Evolutionary conservation across 2,888 invertebrate species (phyloP).

Genomic region (Chrysolina haemoptera): DNA sequence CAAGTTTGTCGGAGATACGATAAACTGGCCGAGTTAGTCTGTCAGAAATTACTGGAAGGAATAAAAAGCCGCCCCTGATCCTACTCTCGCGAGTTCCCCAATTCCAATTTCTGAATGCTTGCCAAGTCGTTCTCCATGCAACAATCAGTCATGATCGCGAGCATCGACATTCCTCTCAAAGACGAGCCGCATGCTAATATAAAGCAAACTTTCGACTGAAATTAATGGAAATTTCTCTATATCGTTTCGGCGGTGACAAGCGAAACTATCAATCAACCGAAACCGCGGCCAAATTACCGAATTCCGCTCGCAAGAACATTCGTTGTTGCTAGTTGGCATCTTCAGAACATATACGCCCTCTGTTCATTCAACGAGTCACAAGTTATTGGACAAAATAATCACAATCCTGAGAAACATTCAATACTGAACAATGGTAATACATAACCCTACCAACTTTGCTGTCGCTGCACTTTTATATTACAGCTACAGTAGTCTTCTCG

Average conservation of each 20-base stretch:
- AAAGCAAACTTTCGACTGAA: conserved; percentile 55
- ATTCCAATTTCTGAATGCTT: conserved; percentile 5
- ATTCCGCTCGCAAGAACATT: conserved; percentile 10
- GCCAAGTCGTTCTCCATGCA: conserved; percentile 23
- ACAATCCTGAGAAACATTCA: too few relatives aligned
- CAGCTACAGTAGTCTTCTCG: too few relatives aligned
- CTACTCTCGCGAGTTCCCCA: not conserved
- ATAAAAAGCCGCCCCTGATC: not conserved
- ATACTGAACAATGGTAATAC: too few relatives aligned
- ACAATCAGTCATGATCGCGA: conserved; percentile 28
- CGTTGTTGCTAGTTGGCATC: too few relatives aligned
- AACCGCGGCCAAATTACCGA: conserved; percentile 61
- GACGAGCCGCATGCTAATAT: conserved; percentile 36
- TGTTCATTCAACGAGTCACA: too few relatives aligned
- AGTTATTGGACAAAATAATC: too few relatives aligned
- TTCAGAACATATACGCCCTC: too few relatives aligned
- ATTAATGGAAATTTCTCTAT: conserved; percentile 71
- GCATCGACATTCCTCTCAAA: conserved; percentile 17
- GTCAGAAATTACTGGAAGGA: too few relatives aligned
- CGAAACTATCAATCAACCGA: conserved; percentile 69
- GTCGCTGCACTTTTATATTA: too few relatives aligned
- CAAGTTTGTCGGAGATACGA: too few relatives aligned
- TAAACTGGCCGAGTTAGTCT: too few relatives aligned
- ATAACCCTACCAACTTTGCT: too few relatives aligned
- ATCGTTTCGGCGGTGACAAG: conserved; percentile 68